phyloP scores from a whole-genome alignment of 2,797 vertebrate genomes.

The Pangasius krempfi region DNA sequence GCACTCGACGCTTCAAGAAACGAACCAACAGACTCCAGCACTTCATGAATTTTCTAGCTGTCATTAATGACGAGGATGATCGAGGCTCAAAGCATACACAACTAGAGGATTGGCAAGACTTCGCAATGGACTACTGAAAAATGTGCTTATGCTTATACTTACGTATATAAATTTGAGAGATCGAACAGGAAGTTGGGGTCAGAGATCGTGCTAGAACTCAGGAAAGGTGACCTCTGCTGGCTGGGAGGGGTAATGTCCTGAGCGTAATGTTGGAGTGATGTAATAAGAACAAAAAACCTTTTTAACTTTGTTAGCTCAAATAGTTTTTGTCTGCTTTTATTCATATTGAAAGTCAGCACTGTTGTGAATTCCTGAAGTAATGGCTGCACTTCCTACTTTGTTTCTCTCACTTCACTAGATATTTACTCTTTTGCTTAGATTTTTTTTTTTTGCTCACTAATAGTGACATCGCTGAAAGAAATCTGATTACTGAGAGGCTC shows the following conservation, averaged over 20 bases:
- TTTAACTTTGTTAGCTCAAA: too few species aligned
- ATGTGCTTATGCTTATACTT: not conserved
- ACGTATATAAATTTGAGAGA: not conserved
- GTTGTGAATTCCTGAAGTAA: too few species aligned
- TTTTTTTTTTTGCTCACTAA: not conserved
- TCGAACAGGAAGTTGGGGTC: not conserved
- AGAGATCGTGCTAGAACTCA: not conserved
- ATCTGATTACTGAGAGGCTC: not conserved
- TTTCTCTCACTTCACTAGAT: too few species aligned
- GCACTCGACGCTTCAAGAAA: not conserved
- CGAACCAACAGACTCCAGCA: not conserved
- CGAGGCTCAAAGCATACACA: not conserved
- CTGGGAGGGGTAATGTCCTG: too few species aligned
- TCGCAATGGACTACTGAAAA: not conserved
- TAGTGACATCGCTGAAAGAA: not conserved
- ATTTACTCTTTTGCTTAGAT: not conserved
- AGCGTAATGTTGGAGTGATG: too few species aligned
- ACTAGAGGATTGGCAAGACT: not conserved
- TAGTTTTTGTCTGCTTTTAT: too few species aligned
- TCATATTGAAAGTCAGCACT: too few species aligned
- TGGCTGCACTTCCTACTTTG: too few species aligned
- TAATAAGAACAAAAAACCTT: too few species aligned
- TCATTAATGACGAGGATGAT: not conserved
- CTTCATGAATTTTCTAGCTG: not conserved
- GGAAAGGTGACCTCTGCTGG: too few species aligned